Percentiles rank a stretch among this genome's conserved stretches.
Conservation (phyloP, 2,888 invertebrate genomes). For the Sarcophaga carnaria region DNA sequence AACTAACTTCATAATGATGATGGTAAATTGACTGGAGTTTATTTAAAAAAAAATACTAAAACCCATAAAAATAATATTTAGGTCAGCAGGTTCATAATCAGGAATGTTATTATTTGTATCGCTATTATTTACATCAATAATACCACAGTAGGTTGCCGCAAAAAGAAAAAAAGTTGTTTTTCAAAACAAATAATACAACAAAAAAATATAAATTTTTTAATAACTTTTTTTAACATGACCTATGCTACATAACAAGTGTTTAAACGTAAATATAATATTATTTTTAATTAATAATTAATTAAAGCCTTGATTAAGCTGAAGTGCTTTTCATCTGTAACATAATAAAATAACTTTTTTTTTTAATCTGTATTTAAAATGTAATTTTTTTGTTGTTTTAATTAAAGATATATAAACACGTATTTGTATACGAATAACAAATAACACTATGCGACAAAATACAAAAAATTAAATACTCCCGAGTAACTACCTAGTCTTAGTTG, state of each 20-base stretch:
- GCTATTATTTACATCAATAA: neutral
- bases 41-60: slow-evolving; percentile 8
- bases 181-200: too few species aligned
- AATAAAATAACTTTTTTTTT: slow-evolving; percentile 8
- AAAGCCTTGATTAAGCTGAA: slow-evolving; percentile 34
- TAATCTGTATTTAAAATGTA: neutral
- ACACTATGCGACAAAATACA: too few species aligned
- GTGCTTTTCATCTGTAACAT: neutral
- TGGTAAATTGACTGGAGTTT: slow-evolving; percentile 16
- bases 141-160: neutral
- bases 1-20: slow-evolving; percentile 41
- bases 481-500: too few species aligned
- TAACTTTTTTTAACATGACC: neutral
- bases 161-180: neutral
- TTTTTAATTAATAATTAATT: neutral
- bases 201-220: too few species aligned
- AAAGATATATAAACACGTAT: neutral
- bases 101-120: slow-evolving; percentile 6
- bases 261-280: neutral
- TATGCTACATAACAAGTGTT: neutral
- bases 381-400: slow-evolving; percentile 8
- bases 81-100: slow-evolving; percentile 46
- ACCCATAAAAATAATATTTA: slow-evolving; percentile 36
- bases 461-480: too few species aligned
- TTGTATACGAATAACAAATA: slow-evolving; percentile 11